These are phyloP conservation scores for Columbina picui DNA, from an alignment of 2,113 vertebrate species.

Conservation along the genomic window DNA sequence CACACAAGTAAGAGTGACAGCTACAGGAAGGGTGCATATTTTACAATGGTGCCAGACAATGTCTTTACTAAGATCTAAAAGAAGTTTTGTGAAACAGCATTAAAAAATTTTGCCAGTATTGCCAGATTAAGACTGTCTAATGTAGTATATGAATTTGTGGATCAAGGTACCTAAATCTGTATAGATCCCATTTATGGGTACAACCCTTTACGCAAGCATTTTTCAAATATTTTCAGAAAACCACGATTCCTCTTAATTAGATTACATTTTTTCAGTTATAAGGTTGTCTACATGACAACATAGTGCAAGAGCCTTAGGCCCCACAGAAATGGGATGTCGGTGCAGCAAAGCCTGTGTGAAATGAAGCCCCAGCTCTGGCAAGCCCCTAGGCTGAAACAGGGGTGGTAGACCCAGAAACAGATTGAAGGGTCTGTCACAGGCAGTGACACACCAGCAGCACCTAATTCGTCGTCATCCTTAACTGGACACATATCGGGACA, in stretches of 20 bases:
- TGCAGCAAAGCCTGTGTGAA: not conserved
- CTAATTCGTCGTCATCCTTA: not conserved
- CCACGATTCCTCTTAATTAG: not conserved
- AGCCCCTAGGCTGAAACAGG: not conserved
- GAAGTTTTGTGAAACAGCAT: not conserved
- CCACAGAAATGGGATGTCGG: fast-evolving
- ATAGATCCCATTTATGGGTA: not conserved
- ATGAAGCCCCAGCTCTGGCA: fast-evolving
- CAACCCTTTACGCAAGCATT: not conserved
- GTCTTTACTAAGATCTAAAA: not conserved
- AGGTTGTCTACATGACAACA: not conserved
- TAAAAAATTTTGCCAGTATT: not conserved
- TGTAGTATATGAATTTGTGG: not conserved
- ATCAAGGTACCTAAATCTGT: not conserved
- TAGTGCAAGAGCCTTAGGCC: not conserved
- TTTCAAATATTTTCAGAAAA: not conserved
- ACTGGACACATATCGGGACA: not conserved
- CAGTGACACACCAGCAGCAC: not conserved
- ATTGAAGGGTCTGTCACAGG: not conserved
- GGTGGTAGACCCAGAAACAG: not conserved
- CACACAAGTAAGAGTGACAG: not conserved
- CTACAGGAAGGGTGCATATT: not conserved
- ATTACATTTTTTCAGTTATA: not conserved
- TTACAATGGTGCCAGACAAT: not conserved
- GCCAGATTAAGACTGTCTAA: not conserved